These are phyloP conservation scores for Zosterops japonicus DNA, from an alignment of 2,113 vertebrate species.

Conservation along the genomic window DNA sequence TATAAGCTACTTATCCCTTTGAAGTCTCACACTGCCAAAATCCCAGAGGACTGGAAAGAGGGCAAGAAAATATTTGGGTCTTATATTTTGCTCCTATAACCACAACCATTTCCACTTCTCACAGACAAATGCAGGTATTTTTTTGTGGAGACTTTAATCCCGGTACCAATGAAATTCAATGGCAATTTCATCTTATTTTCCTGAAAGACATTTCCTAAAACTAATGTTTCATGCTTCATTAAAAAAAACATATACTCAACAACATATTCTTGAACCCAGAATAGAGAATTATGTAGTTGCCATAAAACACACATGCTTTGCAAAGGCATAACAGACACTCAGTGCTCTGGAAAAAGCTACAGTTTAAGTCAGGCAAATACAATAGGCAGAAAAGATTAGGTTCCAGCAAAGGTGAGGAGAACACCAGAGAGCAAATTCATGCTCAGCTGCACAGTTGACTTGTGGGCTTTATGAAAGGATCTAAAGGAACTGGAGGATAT, in stretches of 20 bases:
- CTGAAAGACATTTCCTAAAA: not conserved
- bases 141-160: not conserved
- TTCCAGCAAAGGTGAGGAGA: not conserved
- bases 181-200: not conserved
- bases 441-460: not conserved
- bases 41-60: not conserved
- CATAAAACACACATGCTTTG: not conserved
- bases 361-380: not conserved
- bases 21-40: not conserved
- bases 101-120: not conserved
- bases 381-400: not conserved
- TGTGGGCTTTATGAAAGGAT: not conserved
- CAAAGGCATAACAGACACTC: not conserved
- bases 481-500: not conserved
- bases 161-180: not conserved
- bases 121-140: not conserved
- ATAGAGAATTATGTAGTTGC: not conserved
- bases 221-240: not conserved
- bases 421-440: not conserved
- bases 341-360: not conserved
- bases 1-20: slow-evolving; percentile 17
- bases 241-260: not conserved
- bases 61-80: not conserved
- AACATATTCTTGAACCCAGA: not conserved
- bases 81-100: not conserved